Evolutionary conservation across 2,113 vertebrate genomes (phyloP).

Genomic region (Hystrix cristata): DNA sequence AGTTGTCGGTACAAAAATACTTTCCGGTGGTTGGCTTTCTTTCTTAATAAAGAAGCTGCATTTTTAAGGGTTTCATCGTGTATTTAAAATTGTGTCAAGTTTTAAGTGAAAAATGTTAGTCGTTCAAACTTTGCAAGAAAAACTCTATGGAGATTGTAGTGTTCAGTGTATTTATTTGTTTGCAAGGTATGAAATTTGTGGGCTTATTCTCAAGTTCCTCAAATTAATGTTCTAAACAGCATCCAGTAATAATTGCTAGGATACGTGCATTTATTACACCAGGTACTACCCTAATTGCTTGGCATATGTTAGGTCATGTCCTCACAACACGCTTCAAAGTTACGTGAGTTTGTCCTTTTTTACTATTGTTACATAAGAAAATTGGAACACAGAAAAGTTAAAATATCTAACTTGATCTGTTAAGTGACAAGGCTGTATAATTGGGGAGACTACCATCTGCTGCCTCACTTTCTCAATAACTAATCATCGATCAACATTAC

Average conservation of each 20-base stretch:
- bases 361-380: not conserved
- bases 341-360: not conserved
- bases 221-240: not conserved
- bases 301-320: not conserved
- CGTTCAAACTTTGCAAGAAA: slow-evolving; percentile 11
- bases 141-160: not conserved
- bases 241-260: not conserved
- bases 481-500: not conserved
- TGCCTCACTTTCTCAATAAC: not conserved
- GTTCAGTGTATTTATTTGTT: not conserved
- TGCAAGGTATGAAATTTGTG: not conserved
- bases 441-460: not conserved
- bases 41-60: not conserved
- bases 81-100: not conserved
- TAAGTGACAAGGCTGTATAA: not conserved
- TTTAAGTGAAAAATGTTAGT: slow-evolving; percentile 4
- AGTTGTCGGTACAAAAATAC: not conserved
- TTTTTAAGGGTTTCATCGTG: not conserved
- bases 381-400: not conserved
- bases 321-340: not conserved
- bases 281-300: not conserved
- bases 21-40: not conserved
- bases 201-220: not conserved
- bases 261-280: not conserved
- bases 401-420: not conserved